Conservation (phyloP, 1,140 invertebrate genomes). For the Diachasmimorpha longicaudata region DNA sequence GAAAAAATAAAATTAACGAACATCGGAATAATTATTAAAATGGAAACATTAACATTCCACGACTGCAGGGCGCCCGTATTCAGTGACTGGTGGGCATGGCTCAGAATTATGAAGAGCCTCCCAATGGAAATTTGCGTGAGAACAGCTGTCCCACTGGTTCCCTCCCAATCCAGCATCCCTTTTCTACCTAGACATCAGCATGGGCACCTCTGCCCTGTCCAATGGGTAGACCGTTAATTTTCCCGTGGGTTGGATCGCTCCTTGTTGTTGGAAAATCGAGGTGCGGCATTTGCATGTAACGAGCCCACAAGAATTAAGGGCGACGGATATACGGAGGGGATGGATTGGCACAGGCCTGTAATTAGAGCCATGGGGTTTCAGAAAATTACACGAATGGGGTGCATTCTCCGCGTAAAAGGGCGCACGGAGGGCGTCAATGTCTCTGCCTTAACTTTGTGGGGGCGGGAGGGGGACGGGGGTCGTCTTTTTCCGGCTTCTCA, state of each 20-base stretch:
- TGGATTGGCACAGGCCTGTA: conserved; percentile 44
- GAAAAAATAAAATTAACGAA: too few relatives aligned
- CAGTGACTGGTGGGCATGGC: too few relatives aligned
- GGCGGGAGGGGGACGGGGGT: neutral
- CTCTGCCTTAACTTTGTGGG: neutral
- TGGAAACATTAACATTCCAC: too few relatives aligned
- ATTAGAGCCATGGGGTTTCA: conserved; percentile 58
- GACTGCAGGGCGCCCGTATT: too few relatives aligned
- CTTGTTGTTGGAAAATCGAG: conserved; percentile 28
- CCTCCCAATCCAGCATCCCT: too few relatives aligned
- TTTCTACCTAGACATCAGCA: too few relatives aligned
- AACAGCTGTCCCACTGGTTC: too few relatives aligned
- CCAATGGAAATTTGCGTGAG: too few relatives aligned
- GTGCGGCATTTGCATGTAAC: conserved; percentile 63
- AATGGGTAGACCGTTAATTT: conserved; percentile 24
- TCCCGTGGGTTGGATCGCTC: conserved; percentile 21
- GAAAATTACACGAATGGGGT: conserved; percentile 33
- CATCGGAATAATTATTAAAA: too few relatives aligned
- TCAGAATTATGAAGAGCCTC: too few relatives aligned
- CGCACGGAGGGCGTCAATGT: neutral
- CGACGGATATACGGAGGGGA: conserved; percentile 29
- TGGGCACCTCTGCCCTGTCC: too few relatives aligned
- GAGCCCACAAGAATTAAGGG: conserved; percentile 32
- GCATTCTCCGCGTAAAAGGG: conserved; percentile 13
- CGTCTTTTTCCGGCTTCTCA: neutral